Evolutionary conservation across 2,888 invertebrate genomes (phyloP), one percentile per base, ranked within the genome.

Genomic region (Minunthozetes semirufus): DNA sequence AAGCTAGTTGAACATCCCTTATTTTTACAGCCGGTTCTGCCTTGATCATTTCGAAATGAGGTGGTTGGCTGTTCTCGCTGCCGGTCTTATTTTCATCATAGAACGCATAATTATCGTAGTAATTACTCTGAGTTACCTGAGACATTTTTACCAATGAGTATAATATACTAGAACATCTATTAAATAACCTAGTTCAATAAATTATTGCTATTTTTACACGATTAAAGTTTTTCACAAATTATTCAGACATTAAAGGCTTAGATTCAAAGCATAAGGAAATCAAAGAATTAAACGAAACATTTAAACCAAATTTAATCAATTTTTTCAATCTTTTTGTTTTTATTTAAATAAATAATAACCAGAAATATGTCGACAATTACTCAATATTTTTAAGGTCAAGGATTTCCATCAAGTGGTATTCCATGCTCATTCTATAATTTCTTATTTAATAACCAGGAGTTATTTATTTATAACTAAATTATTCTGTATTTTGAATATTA

Each of bases 1-100:
- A 73, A 25, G 38, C 66, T 5, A 73, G 66, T 8, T 25, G 22
- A 6, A 73, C 74, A 13, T 73, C 33, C 1, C 8, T 25, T 1
- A 73, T 70, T 50, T 61, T 48, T 6, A 73, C 68, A 19, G 74
- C 74, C 0, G 42, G 17, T n/a, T 56, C 61, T 33, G 38, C 9
- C 61, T 11, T n/a, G 29, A 22, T 27, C 9, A 19, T 48, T 59
- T 70, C 1, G 22, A 13, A 1, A 17, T 70, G 3, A 9, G 48
- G 19, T 17, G 11, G 19, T 19, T 50, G 50, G 48, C 4, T 48
- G 2, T 6, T 3, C 19, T n/a, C 29, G 33, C 11, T 22, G 22
- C 5, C 27, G 22, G 27, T 11, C 17, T 33, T 61, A 33, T 33
- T 61, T 61, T 61, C 61, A 29, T 61, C 61, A 33, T 61, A 33